Evolutionary conservation across 1,140 invertebrate genomes (phyloP), one percentile per base, ranked within the genome.

Genomic region (Scaptomyza montana): DNA sequence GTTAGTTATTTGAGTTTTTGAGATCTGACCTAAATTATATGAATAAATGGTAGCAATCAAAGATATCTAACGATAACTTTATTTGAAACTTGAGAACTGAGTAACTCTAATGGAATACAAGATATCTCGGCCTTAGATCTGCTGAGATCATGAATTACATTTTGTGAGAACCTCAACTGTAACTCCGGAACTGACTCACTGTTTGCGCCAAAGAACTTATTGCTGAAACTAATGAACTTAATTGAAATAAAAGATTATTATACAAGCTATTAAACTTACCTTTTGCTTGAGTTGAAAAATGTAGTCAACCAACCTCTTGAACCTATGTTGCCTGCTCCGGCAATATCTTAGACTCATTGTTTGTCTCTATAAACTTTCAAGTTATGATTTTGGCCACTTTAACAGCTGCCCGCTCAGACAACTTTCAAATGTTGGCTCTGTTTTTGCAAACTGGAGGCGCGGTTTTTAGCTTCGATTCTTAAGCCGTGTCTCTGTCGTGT

Each of bases 381-480:
- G 25, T 33, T 47, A 21, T 16, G 19, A 8, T 47, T 47, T 16
- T 53, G 28, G 12, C 50, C 50, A 33, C 50, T 53, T 53, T 5
- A 25, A 7, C 2, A 39, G n/a, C 41, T n/a, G 55, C 55, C 30
- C 39, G 30, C 13, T 21, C 54, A 70, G 64, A 54, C 72, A 69
- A 84, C 80, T 84, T 84, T 84, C 80, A 84, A 84, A 84, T 73
- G 33, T 36, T 65, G 21, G 9, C 36, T n/a, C 19, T 46, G 5
- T 13, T 13, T 33, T 36, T 46, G 25, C 54, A 33, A 16, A 76
- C 25, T 30, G 41, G 21, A 59, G 66, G 74, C 59, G 41, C 60
- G 61, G 16, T 5, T 53, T 36, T 68, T 5, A 4, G 25, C 30
- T 41, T 68, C 30, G 49, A 19, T 59, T 59, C 50, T 64, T 25